A percentile compares a stretch with the other conserved stretches of the same genome.
phyloP scores from a whole-genome alignment of 2,888 invertebrate species.

The Tanypteryx hageni region DNA sequence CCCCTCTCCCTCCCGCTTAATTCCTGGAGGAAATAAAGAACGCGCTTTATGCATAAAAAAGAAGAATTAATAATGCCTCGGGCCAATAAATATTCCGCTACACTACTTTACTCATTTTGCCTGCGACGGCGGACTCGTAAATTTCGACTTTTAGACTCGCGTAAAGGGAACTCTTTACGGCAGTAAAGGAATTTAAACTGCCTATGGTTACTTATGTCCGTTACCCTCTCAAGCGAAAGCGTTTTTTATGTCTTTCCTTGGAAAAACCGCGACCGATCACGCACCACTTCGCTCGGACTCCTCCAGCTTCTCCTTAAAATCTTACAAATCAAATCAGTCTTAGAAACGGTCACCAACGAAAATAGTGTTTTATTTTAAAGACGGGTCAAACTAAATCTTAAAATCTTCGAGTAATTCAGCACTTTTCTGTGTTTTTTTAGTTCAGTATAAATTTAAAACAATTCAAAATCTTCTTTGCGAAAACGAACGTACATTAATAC shows the following conservation, averaged over 20 bases:
- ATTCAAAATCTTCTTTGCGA: too few species aligned
- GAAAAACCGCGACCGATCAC: too few species aligned
- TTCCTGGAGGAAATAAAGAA: slow-evolving; percentile 62
- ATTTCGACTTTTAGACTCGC: slow-evolving; percentile 30
- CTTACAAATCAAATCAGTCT: too few species aligned
- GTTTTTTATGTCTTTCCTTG: neutral
- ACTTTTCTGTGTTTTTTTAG: too few species aligned
- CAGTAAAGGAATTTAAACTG: slow-evolving; percentile 13
- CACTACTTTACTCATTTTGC: slow-evolving; percentile 53
- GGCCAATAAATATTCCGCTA: slow-evolving; percentile 63
- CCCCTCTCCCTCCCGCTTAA: slow-evolving; percentile 41
- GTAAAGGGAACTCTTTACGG: slow-evolving; percentile 31
- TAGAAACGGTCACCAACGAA: too few species aligned
- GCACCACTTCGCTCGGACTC: too few species aligned
- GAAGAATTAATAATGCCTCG: slow-evolving; percentile 58
- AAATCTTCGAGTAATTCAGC: too few species aligned
- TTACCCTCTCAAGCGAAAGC: neutral
- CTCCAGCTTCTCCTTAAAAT: too few species aligned
- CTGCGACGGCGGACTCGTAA: slow-evolving; percentile 52
- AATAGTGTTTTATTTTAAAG: too few species aligned
- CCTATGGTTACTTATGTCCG: slow-evolving; percentile 38
- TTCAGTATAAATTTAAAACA: too few species aligned
- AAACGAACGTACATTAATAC: too few species aligned
- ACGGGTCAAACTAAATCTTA: too few species aligned
- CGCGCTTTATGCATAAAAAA: slow-evolving; percentile 44